Percentiles rank a stretch among this genome's conserved stretches.
phyloP scores from a whole-genome alignment of 2,888 invertebrate species.

The Boloria selene region DNA sequence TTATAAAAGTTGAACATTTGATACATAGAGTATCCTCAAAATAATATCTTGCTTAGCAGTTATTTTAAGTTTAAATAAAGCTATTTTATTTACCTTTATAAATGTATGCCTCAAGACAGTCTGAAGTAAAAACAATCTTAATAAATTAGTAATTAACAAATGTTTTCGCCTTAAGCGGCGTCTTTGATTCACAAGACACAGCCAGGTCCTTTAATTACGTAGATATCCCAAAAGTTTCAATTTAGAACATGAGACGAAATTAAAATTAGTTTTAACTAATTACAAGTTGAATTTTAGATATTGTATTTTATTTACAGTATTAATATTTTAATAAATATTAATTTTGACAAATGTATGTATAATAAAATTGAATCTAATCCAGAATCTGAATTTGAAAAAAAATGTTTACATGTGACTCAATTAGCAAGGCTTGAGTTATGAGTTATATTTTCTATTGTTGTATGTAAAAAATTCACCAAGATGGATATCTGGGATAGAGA shows the following conservation, averaged over 20 bases:
- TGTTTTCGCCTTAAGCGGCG: slow-evolving; percentile 37
- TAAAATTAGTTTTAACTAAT: slow-evolving; percentile 43
- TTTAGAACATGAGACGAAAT: slow-evolving; percentile 36
- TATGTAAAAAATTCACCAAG: no score
- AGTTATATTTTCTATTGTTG: no score
- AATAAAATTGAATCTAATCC: no score
- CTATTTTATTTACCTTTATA: background rate
- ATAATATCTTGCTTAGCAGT: no score
- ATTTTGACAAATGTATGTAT: no score
- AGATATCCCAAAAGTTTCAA: slow-evolving; percentile 37
- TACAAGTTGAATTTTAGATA: slow-evolving; percentile 36
- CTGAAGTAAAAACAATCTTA: slow-evolving; percentile 25
- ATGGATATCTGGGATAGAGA: no score
- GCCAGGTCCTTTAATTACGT: slow-evolving; percentile 44
- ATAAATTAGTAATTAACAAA: slow-evolving; percentile 44
- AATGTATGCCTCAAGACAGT: background rate
- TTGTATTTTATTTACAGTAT: background rate
- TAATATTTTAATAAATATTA: no score
- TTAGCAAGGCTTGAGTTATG: no score
- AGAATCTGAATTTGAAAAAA: no score
- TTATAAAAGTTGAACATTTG: no score
- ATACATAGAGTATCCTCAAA: no score
- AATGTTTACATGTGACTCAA: no score
- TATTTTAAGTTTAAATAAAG: background rate
- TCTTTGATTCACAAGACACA: slow-evolving; percentile 46